Conservation (phyloP, 1,140 invertebrate genomes). For the Chelonus insularis region DNA sequence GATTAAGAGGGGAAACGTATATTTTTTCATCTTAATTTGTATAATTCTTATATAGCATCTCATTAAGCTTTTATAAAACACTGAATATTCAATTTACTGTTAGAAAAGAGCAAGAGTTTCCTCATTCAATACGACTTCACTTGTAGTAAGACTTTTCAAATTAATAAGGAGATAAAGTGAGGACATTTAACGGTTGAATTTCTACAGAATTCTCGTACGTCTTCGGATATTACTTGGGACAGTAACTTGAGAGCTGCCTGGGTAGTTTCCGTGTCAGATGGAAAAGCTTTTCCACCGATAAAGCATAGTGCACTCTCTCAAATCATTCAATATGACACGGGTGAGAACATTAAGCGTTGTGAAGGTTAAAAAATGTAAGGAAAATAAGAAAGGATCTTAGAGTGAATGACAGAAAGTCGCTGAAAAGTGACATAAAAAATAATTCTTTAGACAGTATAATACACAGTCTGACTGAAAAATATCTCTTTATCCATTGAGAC, state of each 20-base stretch:
- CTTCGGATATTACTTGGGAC: conserved; percentile 24
- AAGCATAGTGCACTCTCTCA: conserved; percentile 4
- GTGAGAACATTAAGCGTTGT: conserved; percentile 30
- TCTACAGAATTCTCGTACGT: conserved; percentile 1
- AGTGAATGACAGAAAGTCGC: neutral
- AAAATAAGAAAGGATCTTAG: neutral
- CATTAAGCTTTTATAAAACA: too few relatives aligned
- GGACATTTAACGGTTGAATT: conserved; percentile 11
- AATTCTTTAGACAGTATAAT: conserved; percentile 52
- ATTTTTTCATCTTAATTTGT: too few relatives aligned
- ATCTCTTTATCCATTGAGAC: too few relatives aligned
- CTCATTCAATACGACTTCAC: neutral
- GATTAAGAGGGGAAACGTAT: too few relatives aligned
- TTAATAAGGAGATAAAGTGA: conserved; percentile 22
- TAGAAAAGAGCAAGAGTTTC: neutral
- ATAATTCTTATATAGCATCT: too few relatives aligned
- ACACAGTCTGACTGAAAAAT: conserved; percentile 35
- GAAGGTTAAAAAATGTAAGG: conserved; percentile 8
- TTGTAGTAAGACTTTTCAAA: neutral
- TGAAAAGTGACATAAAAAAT: conserved; percentile 27
- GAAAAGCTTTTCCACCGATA: conserved; percentile 17
- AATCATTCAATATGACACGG: conserved; percentile 36
- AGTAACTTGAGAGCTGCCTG: conserved; percentile 15
- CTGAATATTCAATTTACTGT: too few relatives aligned
- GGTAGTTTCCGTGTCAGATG: conserved; percentile 22